Base-by-base conservation (phyloP, 1,140 invertebrate genomes). In the Camponotus pennsylvanicus region DNA sequence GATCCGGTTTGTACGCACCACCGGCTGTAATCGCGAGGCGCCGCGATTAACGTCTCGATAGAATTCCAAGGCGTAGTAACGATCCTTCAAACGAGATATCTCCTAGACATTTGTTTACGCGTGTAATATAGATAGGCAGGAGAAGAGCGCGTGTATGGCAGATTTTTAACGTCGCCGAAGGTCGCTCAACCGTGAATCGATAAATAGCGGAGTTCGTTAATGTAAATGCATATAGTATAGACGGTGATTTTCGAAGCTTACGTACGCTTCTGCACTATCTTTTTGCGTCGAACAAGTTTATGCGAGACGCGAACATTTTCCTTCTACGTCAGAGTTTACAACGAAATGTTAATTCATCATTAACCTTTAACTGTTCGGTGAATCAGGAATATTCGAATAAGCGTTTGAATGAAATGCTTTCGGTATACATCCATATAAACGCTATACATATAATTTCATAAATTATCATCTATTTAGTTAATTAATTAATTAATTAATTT, bases 171-270 rank as follows among this genome's bases (percentile, higher is more conserved):
- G 84, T 42, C 40, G 76, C 42, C 52, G 87, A 86, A 89, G 84
- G 83, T 82, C 77, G 64, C 55, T 70, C 61, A 82, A 86, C 63
- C 83, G 83, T 77, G 87, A 88, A 86, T 89, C 87, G 57, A 87
- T 86, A 89, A 89, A 89, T 89, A 86, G 69, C 11, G 69, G 49
- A 64, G 57, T 66, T 73, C 70, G 42, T 57, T 75, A 27, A 55
- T 71, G 67, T 37, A 86, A 63, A 83, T 71, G 79, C 32, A 37
- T 11, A 69, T 64, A 80, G 67, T 11, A 69, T 59, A 80, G 73
- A 63, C 52, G 66, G 82, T 89, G 71, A 83, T 89, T 89, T 83
- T 73, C 77, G 52, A 73, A 49, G 73, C 66, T 82, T 59, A 40
- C 40, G 32, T 45, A 45, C 1, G 42, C 42, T 63, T 42, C 21